Evolutionary conservation across 2,113 vertebrate genomes (phyloP), one percentile per base, ranked within the genome.

Genomic region (Myiopsitta monachus): DNA sequence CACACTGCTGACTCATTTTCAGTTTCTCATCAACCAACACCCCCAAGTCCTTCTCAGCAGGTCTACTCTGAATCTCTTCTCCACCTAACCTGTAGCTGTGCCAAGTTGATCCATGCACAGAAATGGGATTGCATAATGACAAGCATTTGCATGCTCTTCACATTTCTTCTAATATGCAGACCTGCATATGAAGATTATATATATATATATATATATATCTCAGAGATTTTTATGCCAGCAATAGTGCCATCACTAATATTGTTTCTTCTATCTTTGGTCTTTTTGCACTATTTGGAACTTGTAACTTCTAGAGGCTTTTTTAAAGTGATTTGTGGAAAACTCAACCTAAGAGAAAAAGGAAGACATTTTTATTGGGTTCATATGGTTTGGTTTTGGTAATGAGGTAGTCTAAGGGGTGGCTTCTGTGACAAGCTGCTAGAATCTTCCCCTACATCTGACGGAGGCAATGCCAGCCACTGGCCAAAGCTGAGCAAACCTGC

Each of bases 401-500:
- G 10, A 44, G 38, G 14, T 33, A 7, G 17, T 9, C 51, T 9
- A 15, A 54, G 15, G 28, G 24, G 8, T 55, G 24, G 15, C 22
- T 78, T 69, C 46, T 87, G 18, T 22, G 33, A 46, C 27, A 46
- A 62, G 24, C 46, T 38, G 13, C 8, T 27, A 26, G 30, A 46
- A 47, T 59, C 24, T 88, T 33, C 6, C 7, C 9, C 10, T 4
- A 9, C 24, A 13, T 39, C 38, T 2, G 6, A 54, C 10, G 46
- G 15, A 36, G 12, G 3, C 22, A 55, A 33, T 26, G 18, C 16
- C 59, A 64, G 47, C 15, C 0, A 0, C 16, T 21, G 8, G 14
- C 28, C 21, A 57, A 57, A 57, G 54, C 31, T 57, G 54, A 57
- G 31, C 30, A 31, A 57, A 18, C 18, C 5, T 8, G 7, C 7